A percentile compares a stretch with the other conserved stretches of the same genome.
Evolutionary conservation across 2,888 invertebrate species (phyloP).

Genomic region (Drosophila kanekoi): DNA sequence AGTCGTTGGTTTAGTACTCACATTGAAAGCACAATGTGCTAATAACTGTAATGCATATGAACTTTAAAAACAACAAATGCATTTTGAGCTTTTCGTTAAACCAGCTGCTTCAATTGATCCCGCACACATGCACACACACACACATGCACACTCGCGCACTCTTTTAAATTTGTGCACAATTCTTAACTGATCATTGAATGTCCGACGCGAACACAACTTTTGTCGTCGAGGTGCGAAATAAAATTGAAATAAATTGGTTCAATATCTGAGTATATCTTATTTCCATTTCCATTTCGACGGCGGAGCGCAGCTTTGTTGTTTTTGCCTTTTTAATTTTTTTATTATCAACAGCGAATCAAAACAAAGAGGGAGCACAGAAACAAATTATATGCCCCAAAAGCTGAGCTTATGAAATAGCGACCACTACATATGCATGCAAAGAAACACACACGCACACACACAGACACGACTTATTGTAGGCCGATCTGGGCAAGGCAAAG

Average conservation of each 20-base stretch:
- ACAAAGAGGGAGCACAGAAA: constrained; percentile 59
- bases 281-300: constrained; percentile 62
- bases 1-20: constrained; percentile 67
- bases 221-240: constrained; percentile 63
- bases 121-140: constrained; percentile 4
- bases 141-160: constrained; percentile 4
- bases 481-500: constrained; percentile 17
- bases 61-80: constrained; percentile 21
- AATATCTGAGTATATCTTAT: constrained; percentile 67
- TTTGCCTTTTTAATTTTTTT: constrained; percentile 22
- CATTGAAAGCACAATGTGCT: constrained; percentile 42
- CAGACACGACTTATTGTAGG: constrained; percentile 8
- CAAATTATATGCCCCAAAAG: constrained; percentile 44
- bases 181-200: constrained; percentile 41
- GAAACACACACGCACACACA: constrained; percentile 22
- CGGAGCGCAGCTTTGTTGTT: constrained; percentile 30
- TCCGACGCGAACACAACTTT: constrained; percentile 57
- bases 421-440: constrained; percentile 17
- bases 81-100: constrained; percentile 38
- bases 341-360: constrained; percentile 70
- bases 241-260: constrained; percentile 79
- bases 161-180: constrained; percentile 13
- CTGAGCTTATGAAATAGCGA: constrained; percentile 42
- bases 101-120: constrained; percentile 13
- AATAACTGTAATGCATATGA: constrained; percentile 24